These are phyloP conservation scores for Mus spretus DNA, from an alignment of 2,797 vertebrate genomes.

Conservation along the genomic window DNA sequence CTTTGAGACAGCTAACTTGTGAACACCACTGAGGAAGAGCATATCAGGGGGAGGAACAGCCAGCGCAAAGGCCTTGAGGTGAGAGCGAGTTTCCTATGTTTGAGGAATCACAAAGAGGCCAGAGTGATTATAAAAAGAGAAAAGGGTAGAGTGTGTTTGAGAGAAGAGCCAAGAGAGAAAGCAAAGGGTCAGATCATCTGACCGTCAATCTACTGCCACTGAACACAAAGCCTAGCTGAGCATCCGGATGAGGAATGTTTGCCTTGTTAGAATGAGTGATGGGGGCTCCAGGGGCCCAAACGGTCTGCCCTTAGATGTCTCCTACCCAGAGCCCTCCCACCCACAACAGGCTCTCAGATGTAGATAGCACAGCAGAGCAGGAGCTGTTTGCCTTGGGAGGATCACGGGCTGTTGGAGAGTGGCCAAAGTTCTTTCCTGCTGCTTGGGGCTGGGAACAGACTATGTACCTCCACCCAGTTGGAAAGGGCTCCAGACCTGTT, in stretches of 20 bases:
- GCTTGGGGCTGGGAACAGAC: slow-evolving; percentile 54
- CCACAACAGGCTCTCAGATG: slow-evolving; percentile 19
- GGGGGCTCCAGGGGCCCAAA: not conserved
- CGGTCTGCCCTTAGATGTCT: slow-evolving; percentile 14
- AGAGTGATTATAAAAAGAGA: slow-evolving; percentile 28
- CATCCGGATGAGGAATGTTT: not conserved
- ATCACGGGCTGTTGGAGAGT: slow-evolving; percentile 64
- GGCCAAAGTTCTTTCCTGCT: slow-evolving; percentile 75
- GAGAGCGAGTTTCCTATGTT: not conserved
- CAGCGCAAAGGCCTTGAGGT: slow-evolving; percentile 37
- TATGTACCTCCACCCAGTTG: slow-evolving; percentile 75
- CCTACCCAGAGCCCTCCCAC: slow-evolving; percentile 33
- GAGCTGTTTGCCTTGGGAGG: slow-evolving; percentile 81
- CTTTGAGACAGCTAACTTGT: not conserved
- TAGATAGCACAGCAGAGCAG: slow-evolving; percentile 17
- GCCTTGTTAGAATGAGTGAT: slow-evolving; percentile 26
- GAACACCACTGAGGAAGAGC: not conserved
- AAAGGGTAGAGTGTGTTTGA: not conserved
- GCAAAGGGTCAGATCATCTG: not conserved
- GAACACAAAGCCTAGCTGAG: slow-evolving; percentile 32
- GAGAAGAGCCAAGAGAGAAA: slow-evolving; percentile 27
- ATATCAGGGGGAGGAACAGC: not conserved
- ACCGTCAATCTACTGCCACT: not conserved
- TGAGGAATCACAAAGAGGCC: not conserved
- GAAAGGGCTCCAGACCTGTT: slow-evolving; percentile 67